Evolutionary conservation across 2,888 invertebrate genomes (phyloP).

Genomic region (Eilema sororculum): DNA sequence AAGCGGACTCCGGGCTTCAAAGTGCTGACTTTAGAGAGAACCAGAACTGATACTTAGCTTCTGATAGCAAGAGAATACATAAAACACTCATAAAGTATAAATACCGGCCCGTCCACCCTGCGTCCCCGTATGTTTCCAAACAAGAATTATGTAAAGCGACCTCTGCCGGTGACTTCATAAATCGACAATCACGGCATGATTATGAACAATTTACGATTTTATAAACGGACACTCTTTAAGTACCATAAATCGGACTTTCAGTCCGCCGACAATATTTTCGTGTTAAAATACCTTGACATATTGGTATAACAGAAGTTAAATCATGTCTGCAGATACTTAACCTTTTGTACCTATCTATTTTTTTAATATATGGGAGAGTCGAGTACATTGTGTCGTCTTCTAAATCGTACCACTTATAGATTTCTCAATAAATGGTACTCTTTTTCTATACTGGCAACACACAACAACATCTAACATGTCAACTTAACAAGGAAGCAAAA

Average conservation of each 20-base stretch:
- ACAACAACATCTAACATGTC: too few species aligned
- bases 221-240: slow-evolving; percentile 53
- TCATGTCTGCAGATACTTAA: slow-evolving; percentile 2
- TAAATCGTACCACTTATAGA: too few species aligned
- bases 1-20: too few species aligned
- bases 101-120: slow-evolving; percentile 10
- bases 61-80: too few species aligned
- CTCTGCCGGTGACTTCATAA: slow-evolving; percentile 62
- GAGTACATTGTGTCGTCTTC: too few species aligned
- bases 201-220: slow-evolving; percentile 66
- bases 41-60: neutral
- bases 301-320: neutral
- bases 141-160: slow-evolving; percentile 72
- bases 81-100: neutral
- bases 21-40: too few species aligned
- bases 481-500: too few species aligned
- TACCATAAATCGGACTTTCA: slow-evolving; percentile 55
- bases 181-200: slow-evolving; percentile 66
- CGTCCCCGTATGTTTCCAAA: slow-evolving; percentile 42
- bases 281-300: slow-evolving; percentile 26
- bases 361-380: too few species aligned
- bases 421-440: too few species aligned
- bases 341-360: neutral
- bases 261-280: slow-evolving; percentile 36
- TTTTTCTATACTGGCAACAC: too few species aligned